phyloP scores from a whole-genome alignment of 2,888 invertebrate genomes.

The Lasioglossum oenotherae region DNA sequence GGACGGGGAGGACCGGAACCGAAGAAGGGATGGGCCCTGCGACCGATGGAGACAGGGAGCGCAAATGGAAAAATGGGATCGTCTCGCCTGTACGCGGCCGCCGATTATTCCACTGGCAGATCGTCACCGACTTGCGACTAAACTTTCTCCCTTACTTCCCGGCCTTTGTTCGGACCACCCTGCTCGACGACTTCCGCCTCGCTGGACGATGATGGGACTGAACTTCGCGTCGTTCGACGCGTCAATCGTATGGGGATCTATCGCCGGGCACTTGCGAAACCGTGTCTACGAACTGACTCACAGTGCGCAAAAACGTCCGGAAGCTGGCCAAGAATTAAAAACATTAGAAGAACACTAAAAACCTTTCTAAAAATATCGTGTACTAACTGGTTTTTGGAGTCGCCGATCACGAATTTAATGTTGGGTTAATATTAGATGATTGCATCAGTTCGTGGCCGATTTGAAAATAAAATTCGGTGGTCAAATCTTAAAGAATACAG shows the following conservation, averaged over 20 bases:
- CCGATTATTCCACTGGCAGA: slow-evolving; percentile 54
- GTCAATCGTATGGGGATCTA: not conserved
- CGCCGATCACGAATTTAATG: too few relatives aligned
- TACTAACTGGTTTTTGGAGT: too few relatives aligned
- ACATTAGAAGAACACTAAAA: too few relatives aligned
- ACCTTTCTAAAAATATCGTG: too few relatives aligned
- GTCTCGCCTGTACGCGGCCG: slow-evolving; percentile 27
- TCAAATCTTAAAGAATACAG: too few relatives aligned
- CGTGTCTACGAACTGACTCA: not conserved
- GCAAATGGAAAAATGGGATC: slow-evolving; percentile 57
- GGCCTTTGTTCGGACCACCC: slow-evolving; percentile 5
- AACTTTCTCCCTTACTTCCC: slow-evolving; percentile 15
- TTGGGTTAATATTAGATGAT: too few relatives aligned
- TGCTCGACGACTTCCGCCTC: slow-evolving; percentile 8
- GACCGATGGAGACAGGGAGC: not conserved
- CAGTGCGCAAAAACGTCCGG: too few relatives aligned
- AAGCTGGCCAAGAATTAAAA: too few relatives aligned
- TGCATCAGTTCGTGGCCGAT: too few relatives aligned
- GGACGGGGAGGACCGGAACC: not conserved
- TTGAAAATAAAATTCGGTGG: too few relatives aligned
- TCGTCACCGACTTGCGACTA: slow-evolving; percentile 41
- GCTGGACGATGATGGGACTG: not conserved
- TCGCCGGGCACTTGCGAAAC: not conserved
- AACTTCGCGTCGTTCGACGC: not conserved
- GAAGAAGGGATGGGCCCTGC: not conserved